Base-by-base conservation (phyloP, 2,888 invertebrate species). In the Clepsis dumicolana region DNA sequence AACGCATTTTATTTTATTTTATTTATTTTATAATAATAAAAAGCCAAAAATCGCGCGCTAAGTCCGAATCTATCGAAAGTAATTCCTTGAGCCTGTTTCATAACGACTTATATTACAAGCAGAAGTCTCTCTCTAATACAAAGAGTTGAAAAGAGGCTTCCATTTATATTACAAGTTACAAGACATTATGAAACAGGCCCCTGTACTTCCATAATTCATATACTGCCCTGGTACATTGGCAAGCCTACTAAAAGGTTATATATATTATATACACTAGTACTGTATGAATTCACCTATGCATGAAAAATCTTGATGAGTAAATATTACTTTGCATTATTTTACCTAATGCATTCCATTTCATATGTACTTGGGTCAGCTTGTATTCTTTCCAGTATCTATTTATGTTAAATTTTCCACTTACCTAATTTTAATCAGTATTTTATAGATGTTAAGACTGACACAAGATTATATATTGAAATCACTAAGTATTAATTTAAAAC, bases 401-500 rank as follows among this genome's bases (percentile, higher is more conserved):
- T 77, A 77, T 78, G 73, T 72, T 76, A 73, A 79, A 77, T 80
- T 82, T 84, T 82, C 78, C 80, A 80, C 76, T 80, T 79, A 79
- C 77, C 77, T 82, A 80, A 85, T 82, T 88, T 82, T 86, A 85
- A 86, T 83, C 90, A 91, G 90, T 92, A 91, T 91, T 90, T 87
- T 81, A 86, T 91, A 91, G 89, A 86, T 87, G 73, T 87, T 92
- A 92, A 92, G 93, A 92, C 93, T 93, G 92, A 92, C 89, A 87
- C 88, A 88, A 85, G 78, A 83, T 84, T 83, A 86, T 90, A 85
- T 90, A 89, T 88, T 87, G 80, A 85, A 86, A 84, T 86, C 82
- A 85, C 83, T 87, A 86, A 90, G 89, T 91, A 91, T 91, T 91
- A 87, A 86, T 86, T 80, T 62, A 56, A 67, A 44, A 71, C 52